Conservation (phyloP, 1,140 invertebrate species). For the Achatina immaculata region DNA sequence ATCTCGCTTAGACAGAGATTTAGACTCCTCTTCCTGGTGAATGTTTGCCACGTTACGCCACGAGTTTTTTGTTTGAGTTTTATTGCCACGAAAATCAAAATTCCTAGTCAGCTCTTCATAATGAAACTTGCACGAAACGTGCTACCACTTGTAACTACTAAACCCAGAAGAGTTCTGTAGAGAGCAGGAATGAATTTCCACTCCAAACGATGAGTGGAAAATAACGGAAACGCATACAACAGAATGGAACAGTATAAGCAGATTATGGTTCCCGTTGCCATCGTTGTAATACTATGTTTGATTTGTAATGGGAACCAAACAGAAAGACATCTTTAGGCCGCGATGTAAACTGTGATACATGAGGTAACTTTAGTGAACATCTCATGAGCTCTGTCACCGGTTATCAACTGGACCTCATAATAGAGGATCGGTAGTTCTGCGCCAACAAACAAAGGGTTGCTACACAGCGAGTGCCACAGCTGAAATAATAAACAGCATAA, state of each 20-base stretch:
- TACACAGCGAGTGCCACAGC: too few relatives aligned
- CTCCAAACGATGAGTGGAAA: not conserved
- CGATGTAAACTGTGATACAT: not conserved
- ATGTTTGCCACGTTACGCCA: not conserved
- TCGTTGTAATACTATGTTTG: conserved; percentile 5
- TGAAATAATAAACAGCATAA: too few relatives aligned
- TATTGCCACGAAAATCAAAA: too few relatives aligned
- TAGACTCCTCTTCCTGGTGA: not conserved
- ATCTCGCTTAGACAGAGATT: not conserved
- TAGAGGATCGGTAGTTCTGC: not conserved
- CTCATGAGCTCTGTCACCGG: not conserved
- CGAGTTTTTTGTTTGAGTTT: not conserved
- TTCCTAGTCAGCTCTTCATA: too few relatives aligned
- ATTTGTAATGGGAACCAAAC: not conserved
- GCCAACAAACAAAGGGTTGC: too few relatives aligned
- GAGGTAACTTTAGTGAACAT: not conserved
- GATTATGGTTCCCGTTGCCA: not conserved
- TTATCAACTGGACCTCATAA: not conserved
- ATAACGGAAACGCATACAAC: too few relatives aligned
- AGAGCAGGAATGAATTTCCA: not conserved
- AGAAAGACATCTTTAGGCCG: not conserved
- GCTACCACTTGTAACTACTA: not conserved
- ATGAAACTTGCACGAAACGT: too few relatives aligned
- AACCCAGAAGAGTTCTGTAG: not conserved
- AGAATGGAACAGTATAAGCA: not conserved